Base-by-base conservation (phyloP, 2,888 invertebrate genomes). In the Acrobasis repandana region DNA sequence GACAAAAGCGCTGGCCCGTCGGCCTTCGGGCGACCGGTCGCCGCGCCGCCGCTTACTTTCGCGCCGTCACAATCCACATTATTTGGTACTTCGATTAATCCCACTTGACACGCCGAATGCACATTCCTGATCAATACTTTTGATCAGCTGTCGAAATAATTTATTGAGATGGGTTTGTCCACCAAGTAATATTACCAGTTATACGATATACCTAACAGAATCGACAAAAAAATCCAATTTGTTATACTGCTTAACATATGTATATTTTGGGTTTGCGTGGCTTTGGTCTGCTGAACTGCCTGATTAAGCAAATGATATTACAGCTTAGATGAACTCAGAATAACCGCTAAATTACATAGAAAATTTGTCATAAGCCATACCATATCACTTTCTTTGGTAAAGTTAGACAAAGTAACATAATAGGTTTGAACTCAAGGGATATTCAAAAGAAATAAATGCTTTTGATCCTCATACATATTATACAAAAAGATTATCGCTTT, bases 11-110 rank as follows among this genome's bases (percentile, higher is more conserved):
- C 76, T 72, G 73, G 77, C 82, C 73, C 67, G 88, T 67, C 84
- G 90, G 85, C 90, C 90, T 90, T 90, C 90, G 85, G 58, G 69
- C 79, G 86, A 90, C 90, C 90, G 90, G 90, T 91, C 87, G 76
- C 69, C 67, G 65, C 69, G 67, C 64, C 62, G 71, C 88, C 85
- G 80, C 84, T 89, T 88, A 89, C 90, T 90, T 89, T 89, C 90
- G 88, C 83, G 80, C 83, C 84, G 83, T 43, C 52, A 46, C 46
- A 60, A 83, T 77, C 75, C 73, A 70, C 73, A 75, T 73, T 76
- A 76, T 76, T 76, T 80, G 79, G 73, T 73, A 46, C 60, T 52
- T 43, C 33, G 60, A 58, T 54, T 54, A 54, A 54, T 54, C 54
- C 38, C 10, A 54, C 54, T 54, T 54, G 54, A 54, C 54, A 54